Evolutionary conservation across 2,797 vertebrate genomes (phyloP), one percentile per base, ranked within the genome.

Genomic region (Hafferia zeledoni): DNA sequence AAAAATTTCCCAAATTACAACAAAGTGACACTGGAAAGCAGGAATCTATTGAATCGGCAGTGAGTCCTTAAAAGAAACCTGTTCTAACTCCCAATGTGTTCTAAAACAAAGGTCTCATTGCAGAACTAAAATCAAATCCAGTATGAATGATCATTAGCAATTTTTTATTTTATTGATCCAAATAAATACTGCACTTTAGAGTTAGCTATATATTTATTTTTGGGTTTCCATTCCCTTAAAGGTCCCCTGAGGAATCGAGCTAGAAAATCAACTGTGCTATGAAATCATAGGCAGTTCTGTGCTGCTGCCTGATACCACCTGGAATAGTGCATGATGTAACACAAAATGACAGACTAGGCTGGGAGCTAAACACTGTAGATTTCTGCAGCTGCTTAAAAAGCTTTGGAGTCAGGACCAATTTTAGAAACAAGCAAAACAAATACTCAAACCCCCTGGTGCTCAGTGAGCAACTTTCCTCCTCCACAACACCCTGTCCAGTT

Each of bases 361-460:
- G 37, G 33, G 53, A 93, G 72, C 69, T 83, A 9, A 63, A 89
- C 31, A 53, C 75, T 61, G 17, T 39, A 46, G 25, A 71, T 92
- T 89, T 87, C 57, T 93, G 41, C 89, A 89, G 87, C 89, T 92
- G 27, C 78, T 90, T 63, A 49, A 81, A 69, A 60, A 81, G 25
- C 70, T 96, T 93, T 50, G 1, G 9, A 85, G 56, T 57, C 55
- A 39, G 35, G 55, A 82, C 43, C 4, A 1, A 35, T 76, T 87
- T 76, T 69, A 78, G 50, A 85, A 93, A 87, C 0, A 1, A 89
- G 25, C 16, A 69, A 78, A 91, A 53, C 24, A 74, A 74, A 60
- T n/a, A 53, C 9, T 65, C 31, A 37, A 64, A 75, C 13, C 1
- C 33, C 20, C 55, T 39, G 50, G 16, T 82, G 57, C 63, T 83